Base-by-base conservation (phyloP, 1,140 invertebrate species). In the Caerostris darwini region DNA sequence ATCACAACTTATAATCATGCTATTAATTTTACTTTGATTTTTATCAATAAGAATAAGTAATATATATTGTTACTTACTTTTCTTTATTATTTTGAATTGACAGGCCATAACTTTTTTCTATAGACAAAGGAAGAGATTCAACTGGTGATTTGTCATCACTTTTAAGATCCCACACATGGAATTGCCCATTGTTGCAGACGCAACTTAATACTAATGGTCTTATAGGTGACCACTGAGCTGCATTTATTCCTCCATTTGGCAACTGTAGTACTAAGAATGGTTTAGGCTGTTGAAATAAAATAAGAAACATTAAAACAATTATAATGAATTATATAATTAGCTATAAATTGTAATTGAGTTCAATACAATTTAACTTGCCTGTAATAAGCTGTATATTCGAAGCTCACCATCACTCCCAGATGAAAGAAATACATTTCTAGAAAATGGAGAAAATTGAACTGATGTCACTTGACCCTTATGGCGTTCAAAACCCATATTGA, bases 321-420 rank as follows among this genome's bases (percentile, higher is more conserved):
- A 83, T 0, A 19, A 14, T 19, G 54, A 57, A 57, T 57, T 54
- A n/a, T 5, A 77, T 8, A 77, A 77, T n/a, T 5, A 7, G 71
- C 71, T 77, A 19, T 19, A 5, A 14, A 64, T 64, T 14, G 57
- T 6, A 17, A 14, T n/a, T 83, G 12, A 59, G 34, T 34, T 34
- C 34, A 34, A 34, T 71, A 71, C 6, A 77, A 7, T 54, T 50
- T 58, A 85, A 58, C 19, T 71, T 77, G 93, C 94, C 71, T 95
- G 94, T 59, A 92, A 58, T 58, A 94, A 82, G 56, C 14, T 91
- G 82, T 95, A 95, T 67, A 95, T 81, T 58, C 94, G 34, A 53
- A 95, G 53, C 94, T 95, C 95, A 10, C 94, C 94, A 92, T 95
- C 95, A 92, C 88, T 91, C 12, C 94, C 94, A 81, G 94, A 71